Conservation (phyloP, 1,140 invertebrate genomes). For the Papilio machaon region DNA sequence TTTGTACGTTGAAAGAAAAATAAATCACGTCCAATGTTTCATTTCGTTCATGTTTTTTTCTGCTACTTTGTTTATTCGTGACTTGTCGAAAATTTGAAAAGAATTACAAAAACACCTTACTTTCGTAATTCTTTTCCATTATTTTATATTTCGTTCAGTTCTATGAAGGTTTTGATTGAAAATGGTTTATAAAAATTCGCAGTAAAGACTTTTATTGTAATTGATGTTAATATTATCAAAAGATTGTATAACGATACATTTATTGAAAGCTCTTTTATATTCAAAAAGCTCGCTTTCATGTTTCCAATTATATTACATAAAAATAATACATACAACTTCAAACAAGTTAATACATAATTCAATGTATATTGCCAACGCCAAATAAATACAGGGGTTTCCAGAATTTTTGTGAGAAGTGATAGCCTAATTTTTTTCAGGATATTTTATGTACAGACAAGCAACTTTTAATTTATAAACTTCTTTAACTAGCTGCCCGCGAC, state of each 20-base stretch:
- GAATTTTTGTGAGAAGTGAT: too few relatives aligned
- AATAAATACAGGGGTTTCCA: neutral
- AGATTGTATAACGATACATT: neutral
- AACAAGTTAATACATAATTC: neutral
- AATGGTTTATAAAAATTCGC: neutral
- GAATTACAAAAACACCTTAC: conserved; percentile 16
- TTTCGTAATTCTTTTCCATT: neutral
- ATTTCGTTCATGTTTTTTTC: conserved; percentile 17
- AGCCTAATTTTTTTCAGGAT: too few relatives aligned
- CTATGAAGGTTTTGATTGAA: neutral
- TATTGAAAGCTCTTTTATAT: neutral
- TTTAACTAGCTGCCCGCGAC: too few relatives aligned
- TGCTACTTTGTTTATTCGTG: conserved; percentile 33
- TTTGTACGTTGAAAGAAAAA: conserved; percentile 32
- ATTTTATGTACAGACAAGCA: too few relatives aligned
- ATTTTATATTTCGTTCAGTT: neutral
- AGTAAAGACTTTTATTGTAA: neutral
- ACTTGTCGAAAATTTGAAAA: conserved; percentile 33
- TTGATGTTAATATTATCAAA: neutral
- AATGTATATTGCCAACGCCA: neutral
- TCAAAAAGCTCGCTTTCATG: conserved; percentile 1
- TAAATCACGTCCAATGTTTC: conserved; percentile 32
- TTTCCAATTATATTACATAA: neutral
- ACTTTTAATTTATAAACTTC: too few relatives aligned
- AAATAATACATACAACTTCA: neutral